Conservation (phyloP, 2,888 invertebrate species). For the Dascillus cervinus region DNA sequence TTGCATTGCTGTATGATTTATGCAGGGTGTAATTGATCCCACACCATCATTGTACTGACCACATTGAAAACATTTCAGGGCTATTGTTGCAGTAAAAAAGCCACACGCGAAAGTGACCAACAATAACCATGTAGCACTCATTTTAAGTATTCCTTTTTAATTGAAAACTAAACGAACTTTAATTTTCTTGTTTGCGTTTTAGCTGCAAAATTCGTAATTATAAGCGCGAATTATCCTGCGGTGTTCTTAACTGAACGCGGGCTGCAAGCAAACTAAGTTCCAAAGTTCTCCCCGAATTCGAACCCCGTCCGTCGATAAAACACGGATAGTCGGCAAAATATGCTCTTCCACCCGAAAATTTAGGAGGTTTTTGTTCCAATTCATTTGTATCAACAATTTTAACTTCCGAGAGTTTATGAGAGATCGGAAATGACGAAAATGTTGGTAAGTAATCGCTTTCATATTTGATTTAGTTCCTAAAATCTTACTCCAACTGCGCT, state of each 20-base stretch:
- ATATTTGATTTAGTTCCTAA: no score
- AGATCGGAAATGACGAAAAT: no score
- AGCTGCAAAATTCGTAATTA: conserved; percentile 1
- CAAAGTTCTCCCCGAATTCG: conserved; percentile 18
- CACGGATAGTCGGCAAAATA: conserved; percentile 13
- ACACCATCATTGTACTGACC: conserved; percentile 81
- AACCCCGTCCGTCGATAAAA: conserved; percentile 14
- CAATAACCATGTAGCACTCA: conserved; percentile 4
- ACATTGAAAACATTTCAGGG: conserved; percentile 65
- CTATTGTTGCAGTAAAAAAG: conserved; percentile 37
- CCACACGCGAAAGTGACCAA: conserved; percentile 15
- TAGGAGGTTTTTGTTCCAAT: conserved; percentile 13
- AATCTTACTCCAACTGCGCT: no score
- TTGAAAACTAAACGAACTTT: neutral
- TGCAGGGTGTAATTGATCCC: conserved; percentile 77
- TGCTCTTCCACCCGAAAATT: conserved; percentile 7
- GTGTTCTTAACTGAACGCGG: conserved; percentile 22
- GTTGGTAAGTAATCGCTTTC: no score
- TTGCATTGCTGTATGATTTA: conserved; percentile 65
- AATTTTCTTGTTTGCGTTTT: conserved; percentile 3
- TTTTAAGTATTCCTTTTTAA: neutral
- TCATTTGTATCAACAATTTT: conserved; percentile 12
- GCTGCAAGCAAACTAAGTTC: conserved; percentile 29
- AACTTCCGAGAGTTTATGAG: no score
- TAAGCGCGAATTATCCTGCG: neutral